phyloP scores from a whole-genome alignment of 2,888 invertebrate genomes.

The Leptinotarsa rubiginosa region DNA sequence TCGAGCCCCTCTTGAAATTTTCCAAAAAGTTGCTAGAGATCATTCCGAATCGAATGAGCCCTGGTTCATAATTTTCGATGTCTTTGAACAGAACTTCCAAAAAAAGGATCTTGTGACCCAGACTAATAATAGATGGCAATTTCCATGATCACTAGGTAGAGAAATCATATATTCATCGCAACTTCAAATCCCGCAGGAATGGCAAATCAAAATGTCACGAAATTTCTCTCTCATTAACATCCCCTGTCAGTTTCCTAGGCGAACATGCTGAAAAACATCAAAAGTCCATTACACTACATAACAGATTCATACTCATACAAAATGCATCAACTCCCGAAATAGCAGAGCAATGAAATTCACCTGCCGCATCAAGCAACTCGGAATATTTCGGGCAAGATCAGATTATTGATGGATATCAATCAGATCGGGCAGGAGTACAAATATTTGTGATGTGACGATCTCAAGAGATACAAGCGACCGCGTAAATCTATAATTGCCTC shows the following conservation, averaged over 20 bases:
- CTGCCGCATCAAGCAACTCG: neutral
- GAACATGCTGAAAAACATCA: neutral
- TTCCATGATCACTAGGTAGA: no score
- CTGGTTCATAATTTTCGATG: no score
- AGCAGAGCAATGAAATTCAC: neutral
- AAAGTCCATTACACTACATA: neutral
- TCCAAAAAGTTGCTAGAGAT: no score
- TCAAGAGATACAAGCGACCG: constrained; percentile 9
- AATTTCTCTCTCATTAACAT: no score
- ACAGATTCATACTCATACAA: neutral
- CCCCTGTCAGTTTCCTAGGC: neutral
- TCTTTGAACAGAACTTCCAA: no score
- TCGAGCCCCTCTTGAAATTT: no score
- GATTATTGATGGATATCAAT: neutral
- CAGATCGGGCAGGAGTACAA: neutral
- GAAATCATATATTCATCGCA: no score
- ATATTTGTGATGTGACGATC: constrained; percentile 17
- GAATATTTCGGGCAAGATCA: neutral
- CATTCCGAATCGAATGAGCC: no score
- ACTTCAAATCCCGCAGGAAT: no score
- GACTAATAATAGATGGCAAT: no score
- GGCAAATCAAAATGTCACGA: no score
- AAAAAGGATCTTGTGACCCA: no score
- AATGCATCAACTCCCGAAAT: neutral
- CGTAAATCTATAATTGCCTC: constrained; percentile 14